phyloP scores from a whole-genome alignment of 2,797 vertebrate genomes.

The Amblyraja radiata region DNA sequence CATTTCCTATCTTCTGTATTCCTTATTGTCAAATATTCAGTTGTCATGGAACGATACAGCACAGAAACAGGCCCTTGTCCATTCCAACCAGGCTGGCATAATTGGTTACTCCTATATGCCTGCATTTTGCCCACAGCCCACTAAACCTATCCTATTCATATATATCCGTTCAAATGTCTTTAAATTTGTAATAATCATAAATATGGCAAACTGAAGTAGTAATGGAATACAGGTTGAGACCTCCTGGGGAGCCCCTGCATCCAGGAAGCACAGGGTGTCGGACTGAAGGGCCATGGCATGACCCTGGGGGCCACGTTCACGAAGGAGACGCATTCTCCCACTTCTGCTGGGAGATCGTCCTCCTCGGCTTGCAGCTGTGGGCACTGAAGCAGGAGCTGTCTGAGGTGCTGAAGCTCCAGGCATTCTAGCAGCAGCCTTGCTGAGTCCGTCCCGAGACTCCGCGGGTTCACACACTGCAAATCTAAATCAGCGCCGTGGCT shows the following conservation, averaged over 20 bases:
- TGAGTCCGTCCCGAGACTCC: background rate
- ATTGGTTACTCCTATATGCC: too few species aligned
- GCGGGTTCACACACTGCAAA: constrained; percentile 19
- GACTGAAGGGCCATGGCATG: background rate
- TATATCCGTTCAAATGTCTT: too few species aligned
- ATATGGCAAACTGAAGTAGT: background rate
- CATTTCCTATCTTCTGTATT: background rate
- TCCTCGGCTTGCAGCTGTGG: background rate
- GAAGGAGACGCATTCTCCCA: background rate
- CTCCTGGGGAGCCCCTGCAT: background rate
- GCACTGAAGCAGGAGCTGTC: constrained; percentile 20
- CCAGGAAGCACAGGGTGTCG: background rate
- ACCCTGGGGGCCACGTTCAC: background rate
- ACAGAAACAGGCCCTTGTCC: too few species aligned
- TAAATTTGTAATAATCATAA: background rate
- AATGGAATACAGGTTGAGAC: background rate
- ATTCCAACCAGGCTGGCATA: too few species aligned
- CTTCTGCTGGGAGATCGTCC: background rate
- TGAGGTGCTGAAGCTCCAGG: constrained; percentile 18
- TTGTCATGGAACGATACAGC: too few species aligned
- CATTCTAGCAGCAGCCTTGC: constrained; percentile 8
- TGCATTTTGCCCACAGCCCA: too few species aligned
- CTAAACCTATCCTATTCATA: too few species aligned
- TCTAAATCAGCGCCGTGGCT: background rate
- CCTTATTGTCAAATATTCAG: too few species aligned